Evolutionary conservation across 2,113 vertebrate species (phyloP).

Genomic region (Lutjanus erythropterus): DNA sequence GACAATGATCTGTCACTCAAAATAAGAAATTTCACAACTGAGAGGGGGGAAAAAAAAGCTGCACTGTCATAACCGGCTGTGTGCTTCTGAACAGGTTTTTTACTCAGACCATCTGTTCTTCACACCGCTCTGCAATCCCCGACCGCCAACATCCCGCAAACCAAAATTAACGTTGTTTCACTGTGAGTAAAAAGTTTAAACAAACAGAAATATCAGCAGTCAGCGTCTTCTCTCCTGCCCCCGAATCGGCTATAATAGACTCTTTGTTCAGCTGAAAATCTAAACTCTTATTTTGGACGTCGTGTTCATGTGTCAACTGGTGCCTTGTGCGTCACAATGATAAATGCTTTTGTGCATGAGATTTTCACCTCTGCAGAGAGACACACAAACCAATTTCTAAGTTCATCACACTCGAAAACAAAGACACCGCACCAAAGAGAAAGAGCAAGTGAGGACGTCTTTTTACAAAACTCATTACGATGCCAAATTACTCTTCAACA

Average conservation of each 20-base stretch:
- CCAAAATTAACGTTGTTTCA: conserved; percentile 81
- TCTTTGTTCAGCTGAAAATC: conserved; percentile 74
- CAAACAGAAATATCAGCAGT: conserved; percentile 84
- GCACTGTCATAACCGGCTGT: conserved; percentile 42
- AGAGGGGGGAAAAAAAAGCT: conserved; percentile 14
- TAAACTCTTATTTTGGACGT: conserved; percentile 76
- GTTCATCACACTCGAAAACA: not conserved
- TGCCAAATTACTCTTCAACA: conserved; percentile 23
- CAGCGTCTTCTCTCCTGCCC: conserved; percentile 76
- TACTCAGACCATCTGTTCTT: conserved; percentile 77
- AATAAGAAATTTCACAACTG: conserved; percentile 37
- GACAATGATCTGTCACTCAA: conserved; percentile 11
- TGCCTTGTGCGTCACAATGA: conserved; percentile 58
- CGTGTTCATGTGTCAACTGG: conserved; percentile 62
- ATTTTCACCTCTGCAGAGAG: conserved; percentile 24
- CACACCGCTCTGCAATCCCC: conserved; percentile 68
- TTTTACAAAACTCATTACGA: not conserved
- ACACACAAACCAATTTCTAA: not conserved
- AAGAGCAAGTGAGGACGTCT: conserved; percentile 18
- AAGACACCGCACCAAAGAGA: not conserved
- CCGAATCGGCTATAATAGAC: conserved; percentile 66
- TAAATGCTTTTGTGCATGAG: conserved; percentile 31
- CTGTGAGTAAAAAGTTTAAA: conserved; percentile 81
- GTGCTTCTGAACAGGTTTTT: conserved; percentile 72
- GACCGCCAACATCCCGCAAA: conserved; percentile 80